A percentile compares a stretch with the other conserved stretches of the same genome.
These are phyloP conservation scores for Nibea albiflora DNA, from an alignment of 2,113 vertebrate genomes.

Conservation along the genomic window DNA sequence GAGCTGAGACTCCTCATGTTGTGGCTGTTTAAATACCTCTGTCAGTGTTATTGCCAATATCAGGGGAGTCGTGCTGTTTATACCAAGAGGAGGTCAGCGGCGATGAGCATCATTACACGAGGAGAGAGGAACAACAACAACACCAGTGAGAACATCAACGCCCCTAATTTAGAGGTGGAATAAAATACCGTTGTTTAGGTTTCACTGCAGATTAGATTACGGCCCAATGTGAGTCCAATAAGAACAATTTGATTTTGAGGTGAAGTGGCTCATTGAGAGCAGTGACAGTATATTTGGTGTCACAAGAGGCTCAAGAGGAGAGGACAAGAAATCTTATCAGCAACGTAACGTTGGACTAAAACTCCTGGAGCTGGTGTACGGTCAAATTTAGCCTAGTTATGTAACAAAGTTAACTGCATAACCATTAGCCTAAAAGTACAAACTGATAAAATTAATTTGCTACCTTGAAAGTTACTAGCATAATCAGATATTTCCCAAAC, in stretches of 20 bases:
- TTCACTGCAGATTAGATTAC: conserved; percentile 54
- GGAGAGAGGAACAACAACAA: conserved; percentile 21
- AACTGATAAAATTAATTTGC: too few relatives aligned
- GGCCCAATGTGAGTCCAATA: conserved; percentile 61
- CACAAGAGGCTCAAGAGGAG: neutral
- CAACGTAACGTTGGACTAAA: neutral
- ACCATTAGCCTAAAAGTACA: too few relatives aligned
- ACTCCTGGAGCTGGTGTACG: neutral
- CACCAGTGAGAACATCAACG: conserved; percentile 17
- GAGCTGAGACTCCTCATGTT: conserved; percentile 38
- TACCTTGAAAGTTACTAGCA: too few relatives aligned
- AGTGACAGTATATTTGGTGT: conserved; percentile 5
- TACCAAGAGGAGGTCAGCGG: conserved; percentile 37
- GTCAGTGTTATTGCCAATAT: conserved; percentile 47
- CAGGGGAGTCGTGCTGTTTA: conserved; percentile 44
- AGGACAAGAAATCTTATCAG: conserved; percentile 1
- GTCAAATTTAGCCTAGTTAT: neutral
- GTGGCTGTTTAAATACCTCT: conserved; percentile 49
- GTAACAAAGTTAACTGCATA: too few relatives aligned
- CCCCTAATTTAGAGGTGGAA: conserved; percentile 22
- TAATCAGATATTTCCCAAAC: too few relatives aligned
- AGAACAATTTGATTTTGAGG: conserved; percentile 50
- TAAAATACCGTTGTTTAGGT: conserved; percentile 18
- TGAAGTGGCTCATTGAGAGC: neutral
- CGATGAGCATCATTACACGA: conserved; percentile 28